phyloP scores from a whole-genome alignment of 2,888 invertebrate genomes.

The Meghimatium bilineatum region DNA sequence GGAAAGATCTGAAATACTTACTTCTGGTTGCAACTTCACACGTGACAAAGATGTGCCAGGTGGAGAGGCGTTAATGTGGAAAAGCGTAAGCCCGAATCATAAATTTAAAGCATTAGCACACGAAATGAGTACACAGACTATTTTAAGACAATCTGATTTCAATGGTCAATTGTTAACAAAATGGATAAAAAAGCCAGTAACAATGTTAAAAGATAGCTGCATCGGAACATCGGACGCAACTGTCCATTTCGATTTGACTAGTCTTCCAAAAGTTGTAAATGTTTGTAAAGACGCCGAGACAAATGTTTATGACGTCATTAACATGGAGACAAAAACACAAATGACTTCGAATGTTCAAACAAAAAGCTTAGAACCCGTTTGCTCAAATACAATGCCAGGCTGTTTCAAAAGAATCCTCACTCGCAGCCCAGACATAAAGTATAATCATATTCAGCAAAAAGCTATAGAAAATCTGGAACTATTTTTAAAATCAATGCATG shows the following conservation, averaged over 20 bases:
- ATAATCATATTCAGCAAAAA: constrained; percentile 26
- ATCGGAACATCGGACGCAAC: not conserved
- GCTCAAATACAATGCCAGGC: not conserved
- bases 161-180: not conserved
- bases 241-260: not conserved
- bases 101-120: not conserved
- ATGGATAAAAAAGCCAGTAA: not conserved
- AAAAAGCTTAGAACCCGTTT: not conserved
- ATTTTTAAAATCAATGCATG: constrained; percentile 16
- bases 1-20: not conserved
- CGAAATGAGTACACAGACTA: constrained; percentile 3
- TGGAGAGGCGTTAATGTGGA: not conserved
- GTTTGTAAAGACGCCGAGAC: not conserved
- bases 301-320: not conserved
- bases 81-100: not conserved
- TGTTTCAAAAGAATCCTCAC: not conserved
- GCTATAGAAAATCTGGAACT: constrained; percentile 37
- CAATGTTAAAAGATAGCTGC: constrained; percentile 8
- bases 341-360: not conserved
- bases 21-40: too few species aligned
- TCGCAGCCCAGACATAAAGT: not conserved
- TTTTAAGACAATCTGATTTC: not conserved
- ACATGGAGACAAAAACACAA: not conserved
- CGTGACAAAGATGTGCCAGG: not conserved
- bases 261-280: not conserved